These are phyloP conservation scores for Penaeus indicus DNA, from an alignment of 1,140 invertebrate genomes.

Conservation along the genomic window DNA sequence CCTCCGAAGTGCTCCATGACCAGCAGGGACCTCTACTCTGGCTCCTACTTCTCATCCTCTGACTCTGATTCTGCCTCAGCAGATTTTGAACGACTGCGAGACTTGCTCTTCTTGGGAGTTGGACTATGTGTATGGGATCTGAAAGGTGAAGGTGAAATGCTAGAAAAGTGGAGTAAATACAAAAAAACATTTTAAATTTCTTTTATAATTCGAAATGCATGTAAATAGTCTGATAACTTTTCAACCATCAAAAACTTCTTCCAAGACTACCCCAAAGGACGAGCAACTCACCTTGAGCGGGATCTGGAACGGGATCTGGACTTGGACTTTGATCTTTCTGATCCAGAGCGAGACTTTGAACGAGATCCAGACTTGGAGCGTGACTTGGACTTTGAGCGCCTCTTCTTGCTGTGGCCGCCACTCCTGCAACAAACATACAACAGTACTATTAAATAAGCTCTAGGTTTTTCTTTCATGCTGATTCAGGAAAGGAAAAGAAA, in stretches of 20 bases:
- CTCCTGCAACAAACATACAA: constrained; percentile 69
- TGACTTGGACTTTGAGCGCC: constrained; percentile 74
- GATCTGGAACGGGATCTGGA: constrained; percentile 55
- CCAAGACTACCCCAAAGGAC: neutral
- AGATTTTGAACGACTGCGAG: constrained; percentile 51
- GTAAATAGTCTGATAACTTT: too few relatives aligned
- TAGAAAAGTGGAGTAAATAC: too few relatives aligned
- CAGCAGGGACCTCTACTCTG: too few relatives aligned
- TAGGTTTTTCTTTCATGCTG: too few relatives aligned
- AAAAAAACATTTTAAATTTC: too few relatives aligned
- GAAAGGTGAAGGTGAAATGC: neutral
- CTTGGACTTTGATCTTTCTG: constrained; percentile 66
- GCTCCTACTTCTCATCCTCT: constrained; percentile 50
- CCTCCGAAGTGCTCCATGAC: too few relatives aligned
- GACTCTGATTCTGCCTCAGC: constrained; percentile 43
- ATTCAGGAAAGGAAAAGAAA: neutral
- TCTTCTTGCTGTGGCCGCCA: constrained; percentile 74
- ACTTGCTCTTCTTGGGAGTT: constrained; percentile 54
- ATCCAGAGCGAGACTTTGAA: constrained; percentile 69
- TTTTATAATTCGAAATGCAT: too few relatives aligned
- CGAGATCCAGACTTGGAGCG: constrained; percentile 74
- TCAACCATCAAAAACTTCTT: neutral
- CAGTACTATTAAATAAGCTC: too few relatives aligned
- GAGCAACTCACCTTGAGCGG: constrained; percentile 36
- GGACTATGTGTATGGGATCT: constrained; percentile 47